These are phyloP conservation scores for Pediacus dermestoides DNA, from an alignment of 2,888 invertebrate species.

Conservation along the genomic window DNA sequence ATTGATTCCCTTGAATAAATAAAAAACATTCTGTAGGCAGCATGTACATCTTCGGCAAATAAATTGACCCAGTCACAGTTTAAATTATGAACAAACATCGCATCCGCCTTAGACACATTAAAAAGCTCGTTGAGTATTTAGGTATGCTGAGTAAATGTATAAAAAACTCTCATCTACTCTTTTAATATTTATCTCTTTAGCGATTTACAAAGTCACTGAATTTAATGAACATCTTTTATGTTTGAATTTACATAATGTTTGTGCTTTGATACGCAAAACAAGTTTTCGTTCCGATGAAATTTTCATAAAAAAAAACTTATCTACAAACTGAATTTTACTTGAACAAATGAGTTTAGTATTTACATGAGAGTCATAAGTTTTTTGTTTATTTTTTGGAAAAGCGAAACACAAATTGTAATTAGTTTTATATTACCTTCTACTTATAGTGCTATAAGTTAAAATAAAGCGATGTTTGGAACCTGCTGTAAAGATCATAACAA, in stretches of 20 bases:
- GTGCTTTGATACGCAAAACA: slow-evolving; percentile 38
- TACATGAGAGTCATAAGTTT: too few species aligned
- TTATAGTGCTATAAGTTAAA: too few species aligned
- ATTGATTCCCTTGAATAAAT: too few species aligned
- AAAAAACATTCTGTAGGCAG: too few species aligned
- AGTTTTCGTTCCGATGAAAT: slow-evolving; percentile 28
- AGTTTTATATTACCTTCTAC: too few species aligned
- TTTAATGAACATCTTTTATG: slow-evolving; percentile 46
- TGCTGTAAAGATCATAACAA: too few species aligned
- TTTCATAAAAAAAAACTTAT: slow-evolving; percentile 25
- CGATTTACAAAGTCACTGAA: slow-evolving; percentile 39
- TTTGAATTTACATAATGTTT: slow-evolving; percentile 44
- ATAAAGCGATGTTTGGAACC: too few species aligned
- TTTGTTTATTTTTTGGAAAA: too few species aligned
- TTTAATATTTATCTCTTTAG: slow-evolving; percentile 42
- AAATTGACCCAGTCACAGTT: slow-evolving; percentile 14
- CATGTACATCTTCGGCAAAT: too few species aligned
- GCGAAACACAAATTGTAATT: too few species aligned
- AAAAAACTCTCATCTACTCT: slow-evolving; percentile 31
- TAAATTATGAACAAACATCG: slow-evolving; percentile 18
- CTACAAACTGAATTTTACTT: slow-evolving; percentile 21
- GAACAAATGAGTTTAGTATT: slow-evolving; percentile 15
- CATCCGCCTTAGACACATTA: slow-evolving; percentile 13
- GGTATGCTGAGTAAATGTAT: slow-evolving; percentile 13
- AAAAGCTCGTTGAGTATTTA: slow-evolving; percentile 21